Conservation (phyloP, 2,888 invertebrate genomes). For the Pseudoips prasinana region DNA sequence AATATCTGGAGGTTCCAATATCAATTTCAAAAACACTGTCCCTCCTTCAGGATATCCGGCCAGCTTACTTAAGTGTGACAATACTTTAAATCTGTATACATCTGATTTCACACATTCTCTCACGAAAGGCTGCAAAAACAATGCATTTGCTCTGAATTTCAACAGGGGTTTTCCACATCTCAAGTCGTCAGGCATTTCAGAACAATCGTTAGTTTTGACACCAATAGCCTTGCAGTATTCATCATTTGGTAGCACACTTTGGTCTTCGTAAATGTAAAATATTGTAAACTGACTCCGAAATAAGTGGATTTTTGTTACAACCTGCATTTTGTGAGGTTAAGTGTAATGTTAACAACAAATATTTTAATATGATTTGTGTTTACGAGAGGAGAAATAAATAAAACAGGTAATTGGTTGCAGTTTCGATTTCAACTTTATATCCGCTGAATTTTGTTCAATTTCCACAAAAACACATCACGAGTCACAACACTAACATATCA, state of each 20-base stretch:
- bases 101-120: slow-evolving; percentile 57
- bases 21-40: slow-evolving; percentile 64
- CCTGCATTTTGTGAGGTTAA: slow-evolving; percentile 51
- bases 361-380: too few species aligned
- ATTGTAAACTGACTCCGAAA: slow-evolving; percentile 55
- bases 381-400: too few species aligned
- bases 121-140: slow-evolving; percentile 62
- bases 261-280: slow-evolving; percentile 54
- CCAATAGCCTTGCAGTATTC: slow-evolving; percentile 49
- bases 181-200: slow-evolving; percentile 35
- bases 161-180: slow-evolving; percentile 36
- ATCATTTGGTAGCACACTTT: slow-evolving; percentile 47
- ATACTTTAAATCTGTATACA: slow-evolving; percentile 54
- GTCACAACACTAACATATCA: too few species aligned
- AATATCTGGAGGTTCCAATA: slow-evolving; percentile 78
- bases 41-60: slow-evolving; percentile 44
- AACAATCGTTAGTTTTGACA: slow-evolving; percentile 43
- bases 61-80: slow-evolving; percentile 47
- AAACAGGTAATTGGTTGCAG: too few species aligned
- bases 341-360: slow-evolving; percentile 3
- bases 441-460: too few species aligned
- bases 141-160: slow-evolving; percentile 45
- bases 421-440: too few species aligned
- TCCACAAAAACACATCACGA: not conserved
- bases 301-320: slow-evolving; percentile 54